Evolutionary conservation across 2,797 vertebrate species (phyloP).

Genomic region (Gymnoscopelus microlampas): DNA sequence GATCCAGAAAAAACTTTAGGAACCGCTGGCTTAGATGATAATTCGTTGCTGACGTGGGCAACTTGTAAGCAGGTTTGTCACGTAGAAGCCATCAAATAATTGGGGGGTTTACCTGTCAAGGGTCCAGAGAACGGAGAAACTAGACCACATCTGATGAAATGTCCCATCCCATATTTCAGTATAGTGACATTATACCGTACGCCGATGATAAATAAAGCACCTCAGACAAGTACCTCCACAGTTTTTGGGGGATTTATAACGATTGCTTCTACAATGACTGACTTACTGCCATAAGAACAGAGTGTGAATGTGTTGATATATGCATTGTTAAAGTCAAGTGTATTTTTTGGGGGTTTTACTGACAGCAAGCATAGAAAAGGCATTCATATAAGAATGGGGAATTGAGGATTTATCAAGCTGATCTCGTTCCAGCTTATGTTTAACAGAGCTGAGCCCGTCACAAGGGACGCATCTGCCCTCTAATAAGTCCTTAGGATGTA

Average conservation of each 20-base stretch:
- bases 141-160: conserved; percentile 9
- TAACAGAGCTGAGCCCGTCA: neutral
- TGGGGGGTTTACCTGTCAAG: conserved; percentile 41
- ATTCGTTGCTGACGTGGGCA: neutral
- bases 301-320: no score
- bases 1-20: no score
- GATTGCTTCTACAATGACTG: neutral
- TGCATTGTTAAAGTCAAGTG: neutral
- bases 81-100: conserved; percentile 33
- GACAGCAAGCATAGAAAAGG: neutral
- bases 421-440: neutral
- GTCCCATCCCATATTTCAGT: neutral
- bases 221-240: conserved; percentile 39
- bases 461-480: neutral
- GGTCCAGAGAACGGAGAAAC: conserved; percentile 27
- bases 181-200: neutral
- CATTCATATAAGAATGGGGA: neutral
- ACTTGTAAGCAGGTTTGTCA: neutral
- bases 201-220: conserved; percentile 41
- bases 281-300: neutral
- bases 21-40: conserved; percentile 4
- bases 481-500: conserved; percentile 2
- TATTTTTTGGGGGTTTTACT: no score
- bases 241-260: conserved; percentile 22
- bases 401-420: neutral